phyloP scores from a whole-genome alignment of 1,140 invertebrate species.

The Aphaenogaster floridana region DNA sequence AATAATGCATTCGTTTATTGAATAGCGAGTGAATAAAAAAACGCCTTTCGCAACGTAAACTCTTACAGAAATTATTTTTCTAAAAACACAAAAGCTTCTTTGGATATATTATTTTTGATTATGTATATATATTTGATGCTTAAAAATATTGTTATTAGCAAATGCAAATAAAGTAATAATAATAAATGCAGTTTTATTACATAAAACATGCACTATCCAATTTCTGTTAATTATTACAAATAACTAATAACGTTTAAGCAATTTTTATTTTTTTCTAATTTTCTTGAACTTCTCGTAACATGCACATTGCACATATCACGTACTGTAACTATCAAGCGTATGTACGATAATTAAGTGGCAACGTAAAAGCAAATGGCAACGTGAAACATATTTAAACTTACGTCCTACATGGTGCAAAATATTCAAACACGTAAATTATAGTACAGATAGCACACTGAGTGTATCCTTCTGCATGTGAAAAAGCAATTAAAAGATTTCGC shows the following conservation, averaged over 20 bases:
- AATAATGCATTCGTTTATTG: neutral
- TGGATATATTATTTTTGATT: neutral
- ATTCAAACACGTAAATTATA: constrained; percentile 22
- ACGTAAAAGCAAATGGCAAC: neutral
- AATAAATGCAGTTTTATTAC: neutral
- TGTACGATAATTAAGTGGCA: constrained; percentile 23
- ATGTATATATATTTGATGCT: neutral
- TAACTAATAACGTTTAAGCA: neutral
- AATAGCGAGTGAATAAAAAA: neutral
- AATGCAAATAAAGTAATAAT: neutral
- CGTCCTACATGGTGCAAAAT: neutral
- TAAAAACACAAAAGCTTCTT: neutral
- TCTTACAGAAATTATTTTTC: neutral
- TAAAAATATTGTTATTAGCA: neutral
- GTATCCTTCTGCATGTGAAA: neutral
- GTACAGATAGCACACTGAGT: neutral
- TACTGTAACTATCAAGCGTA: neutral
- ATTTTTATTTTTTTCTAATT: constrained; percentile 8
- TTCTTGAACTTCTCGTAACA: neutral
- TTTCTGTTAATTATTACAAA: neutral
- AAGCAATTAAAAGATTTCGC: constrained; percentile 46
- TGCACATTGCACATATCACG: neutral
- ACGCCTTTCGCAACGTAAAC: neutral
- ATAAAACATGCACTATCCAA: neutral
- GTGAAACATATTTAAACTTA: constrained; percentile 24